phyloP scores from a whole-genome alignment of 2,113 vertebrate genomes.

The Percopsis transmontana region DNA sequence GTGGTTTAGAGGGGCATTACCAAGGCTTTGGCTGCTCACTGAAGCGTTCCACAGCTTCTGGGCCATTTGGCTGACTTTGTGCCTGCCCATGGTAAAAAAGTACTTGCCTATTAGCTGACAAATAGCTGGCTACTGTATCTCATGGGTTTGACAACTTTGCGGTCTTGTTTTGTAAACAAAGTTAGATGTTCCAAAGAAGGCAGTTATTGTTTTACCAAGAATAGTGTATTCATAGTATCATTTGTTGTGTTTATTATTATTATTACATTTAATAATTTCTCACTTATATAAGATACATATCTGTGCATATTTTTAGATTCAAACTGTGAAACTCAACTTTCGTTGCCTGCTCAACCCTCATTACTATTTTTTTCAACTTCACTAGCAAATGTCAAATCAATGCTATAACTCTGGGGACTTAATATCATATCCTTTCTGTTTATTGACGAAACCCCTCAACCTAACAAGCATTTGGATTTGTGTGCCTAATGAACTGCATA shows the following conservation, averaged over 20 bases:
- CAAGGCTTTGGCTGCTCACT: constrained; percentile 59
- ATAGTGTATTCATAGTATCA: no score
- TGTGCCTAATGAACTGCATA: no score
- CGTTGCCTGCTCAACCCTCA: no score
- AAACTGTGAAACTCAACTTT: no score
- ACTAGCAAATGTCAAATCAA: not conserved
- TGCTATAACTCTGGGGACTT: not conserved
- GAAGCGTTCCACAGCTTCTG: constrained; percentile 46
- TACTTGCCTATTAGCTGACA: constrained; percentile 23
- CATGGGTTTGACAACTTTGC: not conserved
- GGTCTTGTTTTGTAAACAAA: no score
- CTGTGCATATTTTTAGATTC: no score
- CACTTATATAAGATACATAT: no score
- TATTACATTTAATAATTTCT: no score
- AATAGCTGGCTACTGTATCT: constrained; percentile 2
- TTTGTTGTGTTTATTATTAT: no score
- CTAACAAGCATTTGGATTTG: not conserved
- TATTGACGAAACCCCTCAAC: not conserved
- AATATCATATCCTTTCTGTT: not conserved
- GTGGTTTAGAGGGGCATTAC: constrained; percentile 65
- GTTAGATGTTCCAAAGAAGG: no score
- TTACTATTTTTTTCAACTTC: no score
- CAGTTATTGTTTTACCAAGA: no score
- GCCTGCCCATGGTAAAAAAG: constrained; percentile 34
- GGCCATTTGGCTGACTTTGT: constrained; percentile 41